phyloP scores from a whole-genome alignment of 2,888 invertebrate species.

The Palloptera scutellata region DNA sequence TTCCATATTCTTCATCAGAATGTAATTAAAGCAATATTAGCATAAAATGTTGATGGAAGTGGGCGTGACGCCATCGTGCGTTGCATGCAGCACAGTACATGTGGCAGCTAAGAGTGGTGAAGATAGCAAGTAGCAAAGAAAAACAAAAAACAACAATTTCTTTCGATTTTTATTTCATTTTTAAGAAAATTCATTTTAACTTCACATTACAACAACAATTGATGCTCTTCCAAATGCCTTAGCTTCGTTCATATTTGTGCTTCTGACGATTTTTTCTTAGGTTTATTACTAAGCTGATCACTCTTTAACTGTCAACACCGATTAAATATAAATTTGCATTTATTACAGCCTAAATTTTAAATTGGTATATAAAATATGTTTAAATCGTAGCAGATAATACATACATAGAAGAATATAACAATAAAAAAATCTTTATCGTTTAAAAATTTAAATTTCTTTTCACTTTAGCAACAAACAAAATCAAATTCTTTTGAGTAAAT shows the following conservation, averaged over 20 bases:
- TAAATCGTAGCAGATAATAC: no score
- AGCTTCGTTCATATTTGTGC: not conserved
- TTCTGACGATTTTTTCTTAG: not conserved
- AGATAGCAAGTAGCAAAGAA: not conserved
- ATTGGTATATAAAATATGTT: not conserved
- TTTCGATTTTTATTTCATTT: not conserved
- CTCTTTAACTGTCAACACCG: constrained; percentile 57
- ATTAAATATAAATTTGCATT: constrained; percentile 58
- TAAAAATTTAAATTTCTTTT: no score
- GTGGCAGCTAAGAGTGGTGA: not conserved
- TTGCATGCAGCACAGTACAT: constrained; percentile 15
- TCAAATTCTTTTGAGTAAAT: not conserved
- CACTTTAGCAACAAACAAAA: no score
- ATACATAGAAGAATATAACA: no score
- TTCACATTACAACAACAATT: constrained; percentile 1
- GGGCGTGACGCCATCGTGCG: constrained; percentile 20
- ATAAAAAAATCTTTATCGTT: no score
- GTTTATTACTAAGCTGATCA: constrained; percentile 16
- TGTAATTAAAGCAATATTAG: constrained; percentile 34
- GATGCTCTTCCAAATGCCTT: not conserved
- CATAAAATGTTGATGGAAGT: constrained; percentile 34
- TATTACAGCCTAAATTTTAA: constrained; percentile 22
- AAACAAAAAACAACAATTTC: not conserved
- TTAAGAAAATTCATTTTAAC: constrained; percentile 1
- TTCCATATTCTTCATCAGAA: constrained; percentile 24